Evolutionary conservation across 2,888 invertebrate species (phyloP), one percentile per base, ranked within the genome.

Genomic region (Drosophila gaucha): DNA sequence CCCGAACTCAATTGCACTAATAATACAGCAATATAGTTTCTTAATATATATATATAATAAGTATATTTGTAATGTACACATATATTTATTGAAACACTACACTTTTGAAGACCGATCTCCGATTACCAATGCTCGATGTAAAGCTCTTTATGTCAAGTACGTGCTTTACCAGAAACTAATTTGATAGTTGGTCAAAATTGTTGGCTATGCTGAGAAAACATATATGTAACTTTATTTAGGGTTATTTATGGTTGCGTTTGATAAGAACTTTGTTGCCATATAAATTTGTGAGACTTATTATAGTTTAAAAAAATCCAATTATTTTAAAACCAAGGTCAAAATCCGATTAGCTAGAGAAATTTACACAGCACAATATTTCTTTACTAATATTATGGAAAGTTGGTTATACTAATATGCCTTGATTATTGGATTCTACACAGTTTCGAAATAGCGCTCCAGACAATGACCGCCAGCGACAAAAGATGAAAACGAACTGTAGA

Each of bases 401-500:
- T n/a, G n/a, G n/a, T n/a, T n/a, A n/a, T n/a, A n/a, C n/a, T n/a
- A n/a, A n/a, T n/a, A n/a, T n/a, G n/a, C n/a, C n/a, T n/a, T n/a
- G n/a, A n/a, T n/a, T n/a, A n/a, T n/a, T n/a, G n/a, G n/a, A n/a
- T n/a, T n/a, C n/a, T n/a, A n/a, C n/a, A n/a, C n/a, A n/a, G n/a
- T n/a, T n/a, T n/a, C n/a, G n/a, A n/a, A n/a, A n/a, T n/a, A n/a
- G n/a, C n/a, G n/a, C n/a, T n/a, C n/a, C n/a, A n/a, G n/a, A n/a
- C n/a, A 10, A 18, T 28, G 36, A 71, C 70, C 59, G 54, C 2
- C 8, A 8, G 20, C 46, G 30, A 6, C 67, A 28, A 55, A 26
- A 35, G 33, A 31, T 31, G 18, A 38, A 18, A 10, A n/a, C 16
- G 39, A 67, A 70, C 70, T 70, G 46, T 46, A 22, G 33, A 22